Evolutionary conservation across 2,888 invertebrate genomes (phyloP).

Genomic region (Lissonota sp.): DNA sequence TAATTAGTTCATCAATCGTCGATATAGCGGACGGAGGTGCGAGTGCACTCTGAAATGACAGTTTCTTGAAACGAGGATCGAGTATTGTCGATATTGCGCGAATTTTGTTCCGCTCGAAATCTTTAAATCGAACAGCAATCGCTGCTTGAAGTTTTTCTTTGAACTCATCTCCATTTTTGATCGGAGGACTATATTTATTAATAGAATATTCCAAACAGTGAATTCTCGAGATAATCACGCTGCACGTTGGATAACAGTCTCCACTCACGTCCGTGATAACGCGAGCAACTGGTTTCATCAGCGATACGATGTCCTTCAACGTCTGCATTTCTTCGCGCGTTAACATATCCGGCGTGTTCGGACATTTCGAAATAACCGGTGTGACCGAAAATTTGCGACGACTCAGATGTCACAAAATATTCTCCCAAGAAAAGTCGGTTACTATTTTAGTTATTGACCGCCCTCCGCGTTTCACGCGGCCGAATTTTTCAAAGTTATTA

Average conservation of each 20-base stretch:
- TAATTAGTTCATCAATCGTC: slow-evolving; percentile 17
- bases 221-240: slow-evolving; percentile 66
- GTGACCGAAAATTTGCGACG: too few species aligned
- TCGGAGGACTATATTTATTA: slow-evolving; percentile 14
- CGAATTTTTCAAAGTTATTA: too few species aligned
- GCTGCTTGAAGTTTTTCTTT: slow-evolving; percentile 43
- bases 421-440: too few species aligned
- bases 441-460: too few species aligned
- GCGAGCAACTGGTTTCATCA: slow-evolving; percentile 63
- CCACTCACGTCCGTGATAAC: slow-evolving; percentile 66
- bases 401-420: too few species aligned
- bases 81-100: slow-evolving; percentile 61
- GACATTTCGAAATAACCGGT: slow-evolving; percentile 60
- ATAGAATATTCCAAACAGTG: slow-evolving; percentile 42
- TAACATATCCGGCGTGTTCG: slow-evolving; percentile 62
- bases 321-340: slow-evolving; percentile 58
- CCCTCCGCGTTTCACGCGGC: too few species aligned
- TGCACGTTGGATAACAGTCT: slow-evolving; percentile 65
- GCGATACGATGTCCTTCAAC: slow-evolving; percentile 56
- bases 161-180: slow-evolving; percentile 45
- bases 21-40: slow-evolving; percentile 39
- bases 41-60: slow-evolving; percentile 63
- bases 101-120: slow-evolving; percentile 54
- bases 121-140: slow-evolving; percentile 51
- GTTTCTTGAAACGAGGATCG: slow-evolving; percentile 66